Conservation (phyloP, 2,113 vertebrate species). For the Oxygymnocypris stewartii region DNA sequence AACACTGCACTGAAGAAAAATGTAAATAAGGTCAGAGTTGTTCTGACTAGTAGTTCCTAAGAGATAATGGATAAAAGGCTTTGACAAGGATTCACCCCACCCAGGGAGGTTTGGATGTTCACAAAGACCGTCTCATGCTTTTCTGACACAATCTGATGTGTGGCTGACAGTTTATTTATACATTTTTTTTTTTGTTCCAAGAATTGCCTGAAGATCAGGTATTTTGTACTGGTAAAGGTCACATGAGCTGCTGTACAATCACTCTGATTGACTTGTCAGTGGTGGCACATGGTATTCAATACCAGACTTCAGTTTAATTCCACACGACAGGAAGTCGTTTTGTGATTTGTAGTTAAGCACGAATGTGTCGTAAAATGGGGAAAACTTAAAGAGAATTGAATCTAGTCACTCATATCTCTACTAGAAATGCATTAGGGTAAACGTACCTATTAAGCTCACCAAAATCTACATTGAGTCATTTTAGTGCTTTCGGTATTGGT, state of each 20-base stretch:
- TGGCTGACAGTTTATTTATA: neutral
- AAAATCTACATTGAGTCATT: too few relatives aligned
- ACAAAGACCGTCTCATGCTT: neutral
- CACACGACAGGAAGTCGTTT: neutral
- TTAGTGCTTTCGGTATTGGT: too few relatives aligned
- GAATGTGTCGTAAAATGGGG: neutral
- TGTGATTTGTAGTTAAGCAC: neutral
- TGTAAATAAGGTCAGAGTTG: neutral
- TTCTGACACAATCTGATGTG: neutral
- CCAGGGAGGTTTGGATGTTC: neutral
- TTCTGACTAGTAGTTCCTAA: neutral
- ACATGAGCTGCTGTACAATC: neutral
- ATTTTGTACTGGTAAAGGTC: neutral
- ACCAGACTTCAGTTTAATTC: neutral
- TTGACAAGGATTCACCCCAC: neutral
- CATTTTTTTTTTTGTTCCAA: neutral
- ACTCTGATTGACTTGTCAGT: neutral
- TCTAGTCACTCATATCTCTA: neutral
- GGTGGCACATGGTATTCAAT: neutral
- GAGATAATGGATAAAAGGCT: neutral
- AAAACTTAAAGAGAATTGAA: neutral
- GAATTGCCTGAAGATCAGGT: neutral
- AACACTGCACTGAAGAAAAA: neutral
- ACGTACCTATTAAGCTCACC: too few relatives aligned
- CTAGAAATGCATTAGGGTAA: too few relatives aligned